Evolutionary conservation across 2,888 invertebrate species (phyloP).

Genomic region (Drosophila infuscata): DNA sequence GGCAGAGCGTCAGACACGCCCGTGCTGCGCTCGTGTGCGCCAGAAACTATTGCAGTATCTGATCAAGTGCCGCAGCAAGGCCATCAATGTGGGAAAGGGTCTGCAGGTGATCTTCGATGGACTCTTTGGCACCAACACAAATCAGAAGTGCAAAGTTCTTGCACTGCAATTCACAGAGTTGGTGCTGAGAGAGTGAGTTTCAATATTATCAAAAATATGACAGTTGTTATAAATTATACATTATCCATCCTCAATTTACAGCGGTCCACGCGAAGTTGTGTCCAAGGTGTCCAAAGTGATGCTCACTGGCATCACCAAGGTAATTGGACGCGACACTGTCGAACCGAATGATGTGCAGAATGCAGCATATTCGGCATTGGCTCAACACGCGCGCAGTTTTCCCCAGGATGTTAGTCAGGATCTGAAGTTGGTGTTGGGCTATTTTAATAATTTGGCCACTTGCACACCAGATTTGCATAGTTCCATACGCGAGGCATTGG

Average conservation of each 20-base stretch:
- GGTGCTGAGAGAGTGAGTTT: conserved; percentile 91
- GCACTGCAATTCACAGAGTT: conserved; percentile 93
- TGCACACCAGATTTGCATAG: conserved; percentile 86
- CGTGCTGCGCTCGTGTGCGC: conserved; percentile 93
- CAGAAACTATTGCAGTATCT: conserved; percentile 94
- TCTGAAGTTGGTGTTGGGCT: conserved; percentile 85
- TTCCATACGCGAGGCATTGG: conserved; percentile 89
- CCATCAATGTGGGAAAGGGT: conserved; percentile 91
- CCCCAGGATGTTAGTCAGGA: conserved; percentile 89
- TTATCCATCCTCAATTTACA: conserved; percentile 26
- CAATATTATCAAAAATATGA: background rate
- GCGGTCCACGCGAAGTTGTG: conserved; percentile 83
- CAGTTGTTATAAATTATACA: background rate
- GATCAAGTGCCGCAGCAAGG: conserved; percentile 89
- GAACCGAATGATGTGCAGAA: conserved; percentile 86
- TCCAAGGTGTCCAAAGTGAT: conserved; percentile 84
- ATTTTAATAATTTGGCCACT: conserved; percentile 83
- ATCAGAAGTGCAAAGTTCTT: conserved; percentile 92
- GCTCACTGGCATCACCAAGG: conserved; percentile 83
- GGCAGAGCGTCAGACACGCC: conserved; percentile 90
- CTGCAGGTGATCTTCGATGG: conserved; percentile 96
- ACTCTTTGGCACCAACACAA: conserved; percentile 93
- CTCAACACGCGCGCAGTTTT: conserved; percentile 86
- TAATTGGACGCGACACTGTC: conserved; percentile 82
- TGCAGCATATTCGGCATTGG: conserved; percentile 84